A percentile compares a stretch with the other conserved stretches of the same genome.
These are phyloP conservation scores for Eupelmus urozonus DNA, from an alignment of 2,888 invertebrate genomes.

Conservation along the genomic window DNA sequence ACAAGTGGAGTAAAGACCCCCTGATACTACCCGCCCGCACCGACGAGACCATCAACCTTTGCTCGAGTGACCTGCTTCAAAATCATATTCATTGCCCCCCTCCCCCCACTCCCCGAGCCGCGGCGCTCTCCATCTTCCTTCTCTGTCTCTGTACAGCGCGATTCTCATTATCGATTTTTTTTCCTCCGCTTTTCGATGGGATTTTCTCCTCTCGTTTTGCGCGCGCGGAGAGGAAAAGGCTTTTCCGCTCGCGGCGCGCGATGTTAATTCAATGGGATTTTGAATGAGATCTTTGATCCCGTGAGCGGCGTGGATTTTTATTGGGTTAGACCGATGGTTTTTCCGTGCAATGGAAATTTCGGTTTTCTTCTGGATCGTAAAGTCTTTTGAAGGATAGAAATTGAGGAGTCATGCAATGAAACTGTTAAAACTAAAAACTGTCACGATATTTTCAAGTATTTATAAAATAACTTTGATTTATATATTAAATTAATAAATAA, in stretches of 20 bases:
- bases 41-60: constrained; percentile 65
- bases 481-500: no score
- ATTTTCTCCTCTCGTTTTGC: background rate
- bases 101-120: background rate
- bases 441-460: no score
- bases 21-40: constrained; percentile 50
- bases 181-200: background rate
- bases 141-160: background rate
- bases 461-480: no score
- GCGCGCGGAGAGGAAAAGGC: no score
- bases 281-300: background rate
- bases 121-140: background rate
- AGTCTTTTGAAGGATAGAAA: no score
- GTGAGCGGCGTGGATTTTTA: background rate
- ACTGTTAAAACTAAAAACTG: no score
- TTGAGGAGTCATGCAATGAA: no score
- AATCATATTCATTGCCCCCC: constrained; percentile 62
- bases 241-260: background rate
- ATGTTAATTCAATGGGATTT: background rate
- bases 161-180: background rate
- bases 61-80: constrained; percentile 67
- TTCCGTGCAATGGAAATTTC: no score
- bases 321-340: background rate
- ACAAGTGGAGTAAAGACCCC: constrained; percentile 62
- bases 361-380: no score